Evolutionary conservation across 1,140 invertebrate genomes (phyloP).

Genomic region (Parapsyche elsis): DNA sequence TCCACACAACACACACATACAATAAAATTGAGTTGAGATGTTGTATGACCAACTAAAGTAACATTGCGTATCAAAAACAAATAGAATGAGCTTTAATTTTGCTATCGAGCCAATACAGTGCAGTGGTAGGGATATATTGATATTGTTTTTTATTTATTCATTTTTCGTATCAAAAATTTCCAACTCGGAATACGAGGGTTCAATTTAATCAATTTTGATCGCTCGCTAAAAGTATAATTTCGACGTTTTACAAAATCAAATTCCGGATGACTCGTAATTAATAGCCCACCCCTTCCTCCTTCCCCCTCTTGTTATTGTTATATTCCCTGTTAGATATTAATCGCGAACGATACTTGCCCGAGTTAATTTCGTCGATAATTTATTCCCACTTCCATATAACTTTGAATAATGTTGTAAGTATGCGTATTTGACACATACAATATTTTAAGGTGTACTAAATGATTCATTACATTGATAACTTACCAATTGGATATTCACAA

Average conservation of each 20-base stretch:
- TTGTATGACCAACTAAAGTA: too few relatives aligned
- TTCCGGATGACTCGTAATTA: not conserved
- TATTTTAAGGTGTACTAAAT: too few relatives aligned
- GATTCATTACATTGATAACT: too few relatives aligned
- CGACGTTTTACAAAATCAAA: slow-evolving; percentile 7
- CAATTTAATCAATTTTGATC: not conserved
- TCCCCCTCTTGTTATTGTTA: slow-evolving; percentile 3
- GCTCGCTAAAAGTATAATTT: slow-evolving; percentile 12
- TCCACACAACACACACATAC: too few relatives aligned
- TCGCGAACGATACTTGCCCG: not conserved
- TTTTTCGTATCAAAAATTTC: not conserved
- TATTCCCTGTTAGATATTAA: not conserved
- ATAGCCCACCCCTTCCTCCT: not conserved
- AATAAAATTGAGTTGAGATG: too few relatives aligned
- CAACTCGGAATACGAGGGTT: not conserved
- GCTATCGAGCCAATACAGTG: too few relatives aligned
- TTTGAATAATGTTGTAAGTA: too few relatives aligned
- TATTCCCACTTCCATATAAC: not conserved
- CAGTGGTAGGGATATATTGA: too few relatives aligned
- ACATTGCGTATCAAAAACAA: too few relatives aligned
- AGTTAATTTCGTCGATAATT: slow-evolving; percentile 1
- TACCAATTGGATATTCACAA: too few relatives aligned
- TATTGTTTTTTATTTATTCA: not conserved
- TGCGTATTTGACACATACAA: too few relatives aligned
- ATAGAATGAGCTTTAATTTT: too few relatives aligned